Percentiles rank a stretch among this genome's conserved stretches.
Evolutionary conservation across 2,113 vertebrate genomes (phyloP).

Genomic region (Festucalex cinctus): DNA sequence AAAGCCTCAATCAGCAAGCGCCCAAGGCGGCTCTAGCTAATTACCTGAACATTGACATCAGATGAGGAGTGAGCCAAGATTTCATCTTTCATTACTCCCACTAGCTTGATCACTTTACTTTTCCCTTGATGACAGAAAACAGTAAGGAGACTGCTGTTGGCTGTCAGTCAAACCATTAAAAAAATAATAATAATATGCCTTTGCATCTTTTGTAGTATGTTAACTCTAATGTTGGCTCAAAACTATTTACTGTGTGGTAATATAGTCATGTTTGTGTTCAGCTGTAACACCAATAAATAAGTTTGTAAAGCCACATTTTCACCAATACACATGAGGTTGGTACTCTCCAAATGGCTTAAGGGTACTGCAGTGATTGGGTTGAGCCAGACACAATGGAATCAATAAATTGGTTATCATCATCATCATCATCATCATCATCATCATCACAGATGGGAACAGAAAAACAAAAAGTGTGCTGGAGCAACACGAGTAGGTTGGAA

Average conservation of each 20-base stretch:
- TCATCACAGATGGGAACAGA: background rate
- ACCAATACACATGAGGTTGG: no score
- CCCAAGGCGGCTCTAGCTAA: conserved; percentile 24
- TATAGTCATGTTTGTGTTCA: no score
- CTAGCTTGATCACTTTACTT: conserved; percentile 20
- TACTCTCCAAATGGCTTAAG: no score
- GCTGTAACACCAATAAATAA: no score
- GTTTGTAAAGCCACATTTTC: no score
- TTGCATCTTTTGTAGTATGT: background rate
- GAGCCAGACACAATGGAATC: no score
- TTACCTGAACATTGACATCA: conserved; percentile 19
- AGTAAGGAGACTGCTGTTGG: conserved; percentile 4
- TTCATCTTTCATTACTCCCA: conserved; percentile 25
- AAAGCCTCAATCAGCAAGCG: conserved; percentile 20
- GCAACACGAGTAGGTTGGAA: no score
- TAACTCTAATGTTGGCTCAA: background rate
- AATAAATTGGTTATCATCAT: no score
- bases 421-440: background rate
- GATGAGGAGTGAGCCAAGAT: conserved; percentile 5
- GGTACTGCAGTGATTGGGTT: no score
- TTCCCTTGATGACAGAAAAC: conserved; percentile 1
- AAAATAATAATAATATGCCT: no score
- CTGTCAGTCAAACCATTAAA: background rate
- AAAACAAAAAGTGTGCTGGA: no score
- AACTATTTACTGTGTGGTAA: no score